phyloP scores from a whole-genome alignment of 2,113 vertebrate species.

The Lates calcarifer region DNA sequence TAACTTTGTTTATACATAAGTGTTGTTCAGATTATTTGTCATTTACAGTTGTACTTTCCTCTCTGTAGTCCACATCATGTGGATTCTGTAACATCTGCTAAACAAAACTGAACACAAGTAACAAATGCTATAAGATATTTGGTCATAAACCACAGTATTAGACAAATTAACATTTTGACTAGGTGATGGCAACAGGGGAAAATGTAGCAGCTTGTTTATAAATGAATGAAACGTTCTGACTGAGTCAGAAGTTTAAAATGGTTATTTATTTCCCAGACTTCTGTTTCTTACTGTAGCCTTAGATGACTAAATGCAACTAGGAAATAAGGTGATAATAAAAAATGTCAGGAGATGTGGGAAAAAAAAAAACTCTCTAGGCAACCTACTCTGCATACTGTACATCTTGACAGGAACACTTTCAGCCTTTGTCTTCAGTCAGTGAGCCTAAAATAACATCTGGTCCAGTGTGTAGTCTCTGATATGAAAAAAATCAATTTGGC shows the following conservation, averaged over 20 bases:
- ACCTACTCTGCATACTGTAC: not conserved
- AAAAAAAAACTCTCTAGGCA: not conserved
- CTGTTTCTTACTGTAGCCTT: not conserved
- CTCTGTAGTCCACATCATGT: not conserved
- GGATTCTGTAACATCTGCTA: no score
- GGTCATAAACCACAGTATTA: not conserved
- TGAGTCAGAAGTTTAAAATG: not conserved
- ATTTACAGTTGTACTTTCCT: not conserved
- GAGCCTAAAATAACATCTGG: constrained; percentile 32
- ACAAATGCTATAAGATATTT: not conserved
- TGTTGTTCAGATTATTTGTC: not conserved
- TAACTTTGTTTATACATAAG: not conserved
- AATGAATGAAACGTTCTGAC: not conserved
- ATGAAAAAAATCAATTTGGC: constrained; percentile 30
- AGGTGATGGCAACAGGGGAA: not conserved
- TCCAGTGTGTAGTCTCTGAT: constrained; percentile 29
- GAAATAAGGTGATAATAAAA: not conserved
- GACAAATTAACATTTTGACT: not conserved
- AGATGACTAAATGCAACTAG: not conserved
- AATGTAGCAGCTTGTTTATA: not conserved
- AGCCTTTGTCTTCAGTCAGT: not conserved
- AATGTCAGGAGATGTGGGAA: not conserved
- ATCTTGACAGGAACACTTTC: constrained; percentile 16
- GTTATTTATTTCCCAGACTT: not conserved
- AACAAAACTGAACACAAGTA: not conserved